Percentiles rank a stretch among this genome's conserved stretches.
Conservation (phyloP, 2,888 invertebrate species). For the Malachius bipustulatus region DNA sequence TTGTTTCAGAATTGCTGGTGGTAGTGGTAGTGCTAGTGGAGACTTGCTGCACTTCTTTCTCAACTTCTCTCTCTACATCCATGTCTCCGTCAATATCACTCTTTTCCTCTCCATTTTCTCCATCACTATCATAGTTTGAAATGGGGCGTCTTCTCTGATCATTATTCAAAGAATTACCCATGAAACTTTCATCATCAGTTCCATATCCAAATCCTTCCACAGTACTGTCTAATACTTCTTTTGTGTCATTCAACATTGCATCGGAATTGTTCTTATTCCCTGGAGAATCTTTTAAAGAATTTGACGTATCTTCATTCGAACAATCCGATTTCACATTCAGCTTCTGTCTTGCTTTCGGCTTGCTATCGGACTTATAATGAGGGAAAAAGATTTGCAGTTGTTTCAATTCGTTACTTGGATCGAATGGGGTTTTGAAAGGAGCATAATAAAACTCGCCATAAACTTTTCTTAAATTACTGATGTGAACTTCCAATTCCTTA, state of each 20-base stretch:
- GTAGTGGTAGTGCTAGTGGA: too few relatives aligned
- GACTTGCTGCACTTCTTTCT: constrained; percentile 18
- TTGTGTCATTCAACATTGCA: too few relatives aligned
- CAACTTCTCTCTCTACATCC: constrained; percentile 19
- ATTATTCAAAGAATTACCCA: too few relatives aligned
- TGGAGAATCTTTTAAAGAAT: too few relatives aligned
- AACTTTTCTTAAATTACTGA: constrained; percentile 56
- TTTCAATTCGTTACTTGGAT: constrained; percentile 47
- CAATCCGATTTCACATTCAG: too few relatives aligned
- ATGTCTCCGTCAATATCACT: constrained; percentile 14
- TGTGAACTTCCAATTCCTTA: constrained; percentile 65
- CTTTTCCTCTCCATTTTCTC: constrained; percentile 4
- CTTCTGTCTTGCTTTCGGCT: too few relatives aligned
- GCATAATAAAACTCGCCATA: constrained; percentile 66
- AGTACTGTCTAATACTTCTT: constrained; percentile 16
- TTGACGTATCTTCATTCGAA: too few relatives aligned
- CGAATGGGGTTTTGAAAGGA: constrained; percentile 54
- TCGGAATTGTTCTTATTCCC: too few relatives aligned
- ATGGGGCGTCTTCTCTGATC: constrained; percentile 6
- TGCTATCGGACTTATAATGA: constrained; percentile 17
- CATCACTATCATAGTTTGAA: too few relatives aligned
- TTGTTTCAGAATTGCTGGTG: too few relatives aligned
- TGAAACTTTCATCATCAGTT: too few relatives aligned
- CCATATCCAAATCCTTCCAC: constrained; percentile 31
- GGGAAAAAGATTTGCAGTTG: constrained; percentile 57